Evolutionary conservation across 2,797 vertebrate species (phyloP).

Genomic region (Halcyon leucocephala): DNA sequence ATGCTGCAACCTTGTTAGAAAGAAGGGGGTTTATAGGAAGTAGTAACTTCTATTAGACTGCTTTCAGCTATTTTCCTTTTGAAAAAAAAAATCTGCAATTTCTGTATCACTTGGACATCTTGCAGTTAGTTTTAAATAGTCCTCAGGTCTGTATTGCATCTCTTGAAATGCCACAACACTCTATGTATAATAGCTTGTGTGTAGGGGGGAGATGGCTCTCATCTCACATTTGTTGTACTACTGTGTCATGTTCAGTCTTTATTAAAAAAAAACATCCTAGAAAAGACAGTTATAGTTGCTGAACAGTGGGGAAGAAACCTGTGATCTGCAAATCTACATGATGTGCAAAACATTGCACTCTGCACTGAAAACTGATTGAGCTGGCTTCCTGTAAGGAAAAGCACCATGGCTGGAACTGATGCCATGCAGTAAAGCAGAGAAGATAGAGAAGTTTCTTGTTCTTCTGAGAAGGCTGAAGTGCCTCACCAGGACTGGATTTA

Average conservation of each 20-base stretch:
- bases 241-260: neutral
- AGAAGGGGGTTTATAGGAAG: neutral
- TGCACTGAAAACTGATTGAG: fast-evolving
- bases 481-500: neutral
- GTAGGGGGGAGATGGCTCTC: neutral
- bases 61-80: neutral
- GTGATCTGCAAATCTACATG: neutral
- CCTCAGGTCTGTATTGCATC: neutral
- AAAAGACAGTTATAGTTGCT: neutral
- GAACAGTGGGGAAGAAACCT: neutral
- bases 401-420: neutral
- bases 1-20: neutral
- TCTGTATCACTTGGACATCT: neutral
- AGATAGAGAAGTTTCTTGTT: neutral
- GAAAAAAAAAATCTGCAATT: neutral
- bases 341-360: neutral
- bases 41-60: neutral
- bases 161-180: neutral
- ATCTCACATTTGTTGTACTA: neutral
- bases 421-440: neutral
- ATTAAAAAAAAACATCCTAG: neutral
- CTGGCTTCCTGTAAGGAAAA: neutral
- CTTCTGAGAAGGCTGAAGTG: neutral
- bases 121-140: neutral
- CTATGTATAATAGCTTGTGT: neutral